A percentile compares a stretch with the other conserved stretches of the same genome.
These are phyloP conservation scores for Uropetala carovei DNA, from an alignment of 2,888 invertebrate genomes.

Conservation along the genomic window DNA sequence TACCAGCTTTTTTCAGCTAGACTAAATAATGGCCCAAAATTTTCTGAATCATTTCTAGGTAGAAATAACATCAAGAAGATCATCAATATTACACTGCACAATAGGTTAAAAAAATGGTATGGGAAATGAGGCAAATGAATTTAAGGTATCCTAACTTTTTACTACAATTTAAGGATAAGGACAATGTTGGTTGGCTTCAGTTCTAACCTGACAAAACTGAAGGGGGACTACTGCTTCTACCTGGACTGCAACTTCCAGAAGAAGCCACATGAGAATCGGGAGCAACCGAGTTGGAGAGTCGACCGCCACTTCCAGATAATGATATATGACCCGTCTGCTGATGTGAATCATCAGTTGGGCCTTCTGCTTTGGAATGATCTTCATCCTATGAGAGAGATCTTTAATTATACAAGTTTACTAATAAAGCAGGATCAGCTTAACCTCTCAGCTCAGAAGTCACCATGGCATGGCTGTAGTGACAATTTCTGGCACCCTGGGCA, in stretches of 20 bases:
- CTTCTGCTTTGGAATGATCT: conserved; percentile 81
- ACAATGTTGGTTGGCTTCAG: not conserved
- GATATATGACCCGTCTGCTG: conserved; percentile 72
- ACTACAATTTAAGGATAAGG: too few relatives aligned
- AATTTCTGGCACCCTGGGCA: too few relatives aligned
- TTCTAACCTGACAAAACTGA: conserved; percentile 21
- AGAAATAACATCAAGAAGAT: too few relatives aligned
- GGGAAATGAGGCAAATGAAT: too few relatives aligned
- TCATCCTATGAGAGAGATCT: conserved; percentile 78
- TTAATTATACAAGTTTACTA: conserved; percentile 46
- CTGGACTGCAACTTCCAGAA: conserved; percentile 20
- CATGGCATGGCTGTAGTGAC: too few relatives aligned
- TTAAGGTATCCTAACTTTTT: too few relatives aligned
- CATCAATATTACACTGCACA: too few relatives aligned
- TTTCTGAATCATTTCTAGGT: too few relatives aligned
- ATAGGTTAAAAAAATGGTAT: too few relatives aligned
- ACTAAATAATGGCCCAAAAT: too few relatives aligned
- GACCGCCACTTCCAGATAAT: conserved; percentile 40
- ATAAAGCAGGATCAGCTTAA: conserved; percentile 68
- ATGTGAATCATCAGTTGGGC: conserved; percentile 79
- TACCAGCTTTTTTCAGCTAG: too few relatives aligned
- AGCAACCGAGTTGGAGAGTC: not conserved
- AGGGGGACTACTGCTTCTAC: conserved; percentile 71
- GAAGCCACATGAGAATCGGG: conserved; percentile 3
- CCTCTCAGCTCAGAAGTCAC: too few relatives aligned